Evolutionary conservation across 2,113 vertebrate genomes (phyloP), one percentile per base, ranked within the genome.

Genomic region (Chaetorhynchus papuensis): DNA sequence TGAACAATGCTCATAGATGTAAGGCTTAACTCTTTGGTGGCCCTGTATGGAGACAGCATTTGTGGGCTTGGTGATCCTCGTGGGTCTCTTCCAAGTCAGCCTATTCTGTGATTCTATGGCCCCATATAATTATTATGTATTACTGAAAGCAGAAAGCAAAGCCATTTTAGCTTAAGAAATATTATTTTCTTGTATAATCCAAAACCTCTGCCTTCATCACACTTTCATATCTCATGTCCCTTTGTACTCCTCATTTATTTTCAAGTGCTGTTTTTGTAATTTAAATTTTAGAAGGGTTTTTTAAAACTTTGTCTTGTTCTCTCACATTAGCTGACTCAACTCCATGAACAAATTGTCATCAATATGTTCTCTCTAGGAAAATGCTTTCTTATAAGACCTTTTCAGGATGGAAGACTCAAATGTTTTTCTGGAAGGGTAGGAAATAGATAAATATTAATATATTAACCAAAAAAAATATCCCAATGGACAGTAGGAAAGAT

Each of bases 91-190:
- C 30, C 26, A 65, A 52, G 18, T 26, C 60, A 75, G 56, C 20
- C 30, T 61, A 15, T 35, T 78, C 50, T 70, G 50, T 64, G 44
- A 50, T 54, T 60, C 18, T 37, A 1, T 63, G 53, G 49, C 26
- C 28, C 19, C 31, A 89, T 41, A 76, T 63, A 76, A 76, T 50
- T 87, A 19, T 37, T 64, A 53, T 1, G 5, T 15, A 27, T 28
- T 89, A 76, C 19, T 91, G 89, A 96, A 96, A 97, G 90, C 53
- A 88, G 91, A 96, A 83, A 83, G 22, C 35, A 93, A 83, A 82
- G 53, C 18, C 41, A 60, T 71, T 79, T 94, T 59, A 65, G 7
- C 45, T 35, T 35, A 69, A 72, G 52, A 89, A 90, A 84, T 45
- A 45, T 0, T 3, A 39, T 78, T 83, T 88, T 90, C 71, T 69